A percentile compares a stretch with the other conserved stretches of the same genome.
These are phyloP conservation scores for Melanargia galathea DNA, from an alignment of 2,888 invertebrate species.

Conservation along the genomic window DNA sequence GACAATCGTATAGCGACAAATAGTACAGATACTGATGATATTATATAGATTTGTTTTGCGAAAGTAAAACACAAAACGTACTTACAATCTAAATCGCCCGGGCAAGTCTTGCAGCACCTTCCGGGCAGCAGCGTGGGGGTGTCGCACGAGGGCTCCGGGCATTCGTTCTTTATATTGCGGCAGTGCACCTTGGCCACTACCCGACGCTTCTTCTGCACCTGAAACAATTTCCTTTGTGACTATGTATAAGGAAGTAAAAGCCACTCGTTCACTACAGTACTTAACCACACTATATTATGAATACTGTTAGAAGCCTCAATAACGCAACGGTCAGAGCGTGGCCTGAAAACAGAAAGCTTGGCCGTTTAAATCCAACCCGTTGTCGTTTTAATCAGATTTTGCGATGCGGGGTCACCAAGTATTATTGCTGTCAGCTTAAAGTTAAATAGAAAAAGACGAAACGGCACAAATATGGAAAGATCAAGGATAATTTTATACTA, in stretches of 20 bases:
- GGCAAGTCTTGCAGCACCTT: conserved; percentile 96
- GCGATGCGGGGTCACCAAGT: no score
- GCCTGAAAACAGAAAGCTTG: no score
- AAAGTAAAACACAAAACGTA: conserved; percentile 46
- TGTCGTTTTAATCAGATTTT: no score
- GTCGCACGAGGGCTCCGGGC: conserved; percentile 93
- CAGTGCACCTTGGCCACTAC: conserved; percentile 95
- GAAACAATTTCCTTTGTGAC: conserved; percentile 41
- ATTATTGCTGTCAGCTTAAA: no score
- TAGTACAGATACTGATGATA: no score
- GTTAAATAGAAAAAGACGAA: no score
- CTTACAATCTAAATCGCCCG: conserved; percentile 89
- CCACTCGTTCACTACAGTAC: neutral
- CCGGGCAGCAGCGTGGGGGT: conserved; percentile 92
- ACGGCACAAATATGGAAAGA: no score
- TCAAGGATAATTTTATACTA: no score
- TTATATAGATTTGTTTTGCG: neutral
- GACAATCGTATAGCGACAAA: no score
- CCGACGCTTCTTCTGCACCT: conserved; percentile 94
- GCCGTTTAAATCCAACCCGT: no score
- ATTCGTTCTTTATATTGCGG: conserved; percentile 95
- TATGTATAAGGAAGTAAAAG: conserved; percentile 10
- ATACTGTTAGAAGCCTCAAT: no score
- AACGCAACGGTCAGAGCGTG: no score
- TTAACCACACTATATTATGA: neutral